These are phyloP conservation scores for Phrynocephalus versicolor DNA, from an alignment of 2,113 vertebrate species.

Conservation along the genomic window DNA sequence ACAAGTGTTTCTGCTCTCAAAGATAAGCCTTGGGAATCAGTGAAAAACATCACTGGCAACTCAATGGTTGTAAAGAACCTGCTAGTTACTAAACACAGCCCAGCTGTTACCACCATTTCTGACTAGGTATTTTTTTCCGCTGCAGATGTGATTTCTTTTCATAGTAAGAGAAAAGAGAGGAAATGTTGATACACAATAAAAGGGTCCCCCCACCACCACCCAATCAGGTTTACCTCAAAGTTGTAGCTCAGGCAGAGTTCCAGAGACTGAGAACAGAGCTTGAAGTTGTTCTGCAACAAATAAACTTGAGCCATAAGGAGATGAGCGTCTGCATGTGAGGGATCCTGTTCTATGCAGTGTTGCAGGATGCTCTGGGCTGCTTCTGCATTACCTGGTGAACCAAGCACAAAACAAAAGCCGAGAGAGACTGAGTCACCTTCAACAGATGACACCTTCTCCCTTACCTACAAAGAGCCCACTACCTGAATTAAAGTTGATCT, in stretches of 20 bases:
- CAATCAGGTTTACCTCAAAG: slow-evolving; percentile 85
- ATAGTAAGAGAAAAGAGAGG: neutral
- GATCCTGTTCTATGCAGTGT: slow-evolving; percentile 87
- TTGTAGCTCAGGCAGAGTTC: slow-evolving; percentile 94
- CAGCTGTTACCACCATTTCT: neutral
- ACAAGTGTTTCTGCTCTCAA: neutral
- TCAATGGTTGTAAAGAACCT: neutral
- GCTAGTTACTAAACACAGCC: neutral
- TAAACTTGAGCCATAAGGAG: slow-evolving; percentile 95
- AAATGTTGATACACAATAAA: neutral
- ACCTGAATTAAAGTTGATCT: too few relatives aligned
- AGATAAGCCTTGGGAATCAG: neutral
- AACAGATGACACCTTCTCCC: neutral
- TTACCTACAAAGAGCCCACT: neutral
- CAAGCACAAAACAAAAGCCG: neutral
- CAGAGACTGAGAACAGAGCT: slow-evolving; percentile 88
- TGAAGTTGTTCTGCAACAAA: slow-evolving; percentile 86
- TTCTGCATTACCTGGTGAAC: slow-evolving; percentile 81
- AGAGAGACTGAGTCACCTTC: neutral
- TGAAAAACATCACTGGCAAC: neutral
- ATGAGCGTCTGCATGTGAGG: slow-evolving; percentile 89
- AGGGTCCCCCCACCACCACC: too few relatives aligned
- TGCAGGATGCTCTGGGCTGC: slow-evolving; percentile 84
- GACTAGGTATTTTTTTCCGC: too few relatives aligned
- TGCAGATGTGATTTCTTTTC: too few relatives aligned